These are phyloP conservation scores for Eulemur rubriventer DNA, from an alignment of 2,797 vertebrate genomes.

Conservation along the genomic window DNA sequence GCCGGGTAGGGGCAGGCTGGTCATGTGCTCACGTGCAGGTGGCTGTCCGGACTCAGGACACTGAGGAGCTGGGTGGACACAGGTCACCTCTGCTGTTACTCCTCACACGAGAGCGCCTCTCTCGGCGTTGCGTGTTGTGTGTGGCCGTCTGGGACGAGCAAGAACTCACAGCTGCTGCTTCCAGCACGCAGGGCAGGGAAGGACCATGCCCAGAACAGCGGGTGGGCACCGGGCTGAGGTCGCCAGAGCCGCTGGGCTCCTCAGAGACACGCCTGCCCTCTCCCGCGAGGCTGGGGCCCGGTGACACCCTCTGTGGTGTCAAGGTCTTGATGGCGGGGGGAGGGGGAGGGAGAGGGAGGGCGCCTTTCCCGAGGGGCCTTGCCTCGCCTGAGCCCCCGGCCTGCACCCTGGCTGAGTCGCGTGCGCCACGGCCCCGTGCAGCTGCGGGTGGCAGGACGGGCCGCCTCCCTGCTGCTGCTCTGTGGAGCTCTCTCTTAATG, in stretches of 20 bases:
- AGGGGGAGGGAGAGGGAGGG: background rate
- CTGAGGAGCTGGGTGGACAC: background rate
- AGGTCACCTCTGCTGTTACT: background rate
- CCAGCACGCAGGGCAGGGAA: background rate
- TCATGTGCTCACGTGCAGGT: background rate
- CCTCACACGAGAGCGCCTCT: background rate
- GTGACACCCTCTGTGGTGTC: background rate
- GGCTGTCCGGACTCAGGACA: background rate
- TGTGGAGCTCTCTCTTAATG: conserved; percentile 83
- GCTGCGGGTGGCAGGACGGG: background rate
- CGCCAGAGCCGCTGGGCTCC: background rate
- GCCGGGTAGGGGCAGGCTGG: background rate
- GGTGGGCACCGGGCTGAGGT: background rate
- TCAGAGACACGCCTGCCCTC: background rate
- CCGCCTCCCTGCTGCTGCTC: background rate
- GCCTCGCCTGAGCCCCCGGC: too few relatives aligned
- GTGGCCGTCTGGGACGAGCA: background rate
- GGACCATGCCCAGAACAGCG: background rate
- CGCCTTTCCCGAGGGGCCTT: background rate
- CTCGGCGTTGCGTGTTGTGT: background rate
- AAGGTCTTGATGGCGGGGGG: background rate
- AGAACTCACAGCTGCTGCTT: background rate
- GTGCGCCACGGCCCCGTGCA: background rate
- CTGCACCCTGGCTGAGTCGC: background rate
- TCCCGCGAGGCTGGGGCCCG: background rate